A percentile compares a stretch with the other conserved stretches of the same genome.
Conservation (phyloP, 2,888 invertebrate genomes). For the Drosophila neutralis region DNA sequence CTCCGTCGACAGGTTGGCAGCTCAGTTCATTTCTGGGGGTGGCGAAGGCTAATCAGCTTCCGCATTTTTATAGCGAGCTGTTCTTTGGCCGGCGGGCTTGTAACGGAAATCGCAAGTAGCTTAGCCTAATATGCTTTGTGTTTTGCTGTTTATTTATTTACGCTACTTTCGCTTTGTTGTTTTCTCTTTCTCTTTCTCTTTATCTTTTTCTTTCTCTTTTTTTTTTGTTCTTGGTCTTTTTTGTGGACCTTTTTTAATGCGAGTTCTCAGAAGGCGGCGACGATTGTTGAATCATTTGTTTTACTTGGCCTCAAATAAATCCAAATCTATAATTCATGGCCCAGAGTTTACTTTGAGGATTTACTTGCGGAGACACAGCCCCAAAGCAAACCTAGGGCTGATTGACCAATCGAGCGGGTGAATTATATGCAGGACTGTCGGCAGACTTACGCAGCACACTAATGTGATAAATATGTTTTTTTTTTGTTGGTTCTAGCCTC, state of each 20-base stretch:
- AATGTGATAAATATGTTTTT: slow-evolving; percentile 33
- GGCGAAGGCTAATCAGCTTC: slow-evolving; percentile 71
- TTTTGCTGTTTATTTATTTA: slow-evolving; percentile 76
- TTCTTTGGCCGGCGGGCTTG: slow-evolving; percentile 52
- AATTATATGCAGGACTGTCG: slow-evolving; percentile 12
- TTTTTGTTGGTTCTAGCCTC: no score
- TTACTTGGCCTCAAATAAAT: slow-evolving; percentile 80
- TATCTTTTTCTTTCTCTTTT: slow-evolving; percentile 4
- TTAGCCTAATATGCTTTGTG: slow-evolving; percentile 80
- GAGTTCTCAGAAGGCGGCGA: slow-evolving; percentile 39
- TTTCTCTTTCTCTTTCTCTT: slow-evolving; percentile 13
- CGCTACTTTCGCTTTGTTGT: slow-evolving; percentile 63
- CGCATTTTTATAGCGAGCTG: slow-evolving; percentile 71
- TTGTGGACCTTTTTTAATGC: slow-evolving; percentile 48
- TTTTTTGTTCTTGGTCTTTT: not conserved
- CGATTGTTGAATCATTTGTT: slow-evolving; percentile 73
- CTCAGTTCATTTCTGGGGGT: slow-evolving; percentile 42
- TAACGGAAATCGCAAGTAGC: slow-evolving; percentile 79
- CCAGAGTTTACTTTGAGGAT: slow-evolving; percentile 58
- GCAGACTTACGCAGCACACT: slow-evolving; percentile 9
- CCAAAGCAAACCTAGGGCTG: slow-evolving; percentile 1
- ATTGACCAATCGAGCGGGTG: slow-evolving; percentile 43
- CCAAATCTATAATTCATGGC: slow-evolving; percentile 78
- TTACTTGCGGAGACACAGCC: slow-evolving; percentile 28
- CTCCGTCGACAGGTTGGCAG: slow-evolving; percentile 22